These are phyloP conservation scores for Spinibarbus caldwelli DNA, from an alignment of 2,797 vertebrate genomes.

Conservation along the genomic window DNA sequence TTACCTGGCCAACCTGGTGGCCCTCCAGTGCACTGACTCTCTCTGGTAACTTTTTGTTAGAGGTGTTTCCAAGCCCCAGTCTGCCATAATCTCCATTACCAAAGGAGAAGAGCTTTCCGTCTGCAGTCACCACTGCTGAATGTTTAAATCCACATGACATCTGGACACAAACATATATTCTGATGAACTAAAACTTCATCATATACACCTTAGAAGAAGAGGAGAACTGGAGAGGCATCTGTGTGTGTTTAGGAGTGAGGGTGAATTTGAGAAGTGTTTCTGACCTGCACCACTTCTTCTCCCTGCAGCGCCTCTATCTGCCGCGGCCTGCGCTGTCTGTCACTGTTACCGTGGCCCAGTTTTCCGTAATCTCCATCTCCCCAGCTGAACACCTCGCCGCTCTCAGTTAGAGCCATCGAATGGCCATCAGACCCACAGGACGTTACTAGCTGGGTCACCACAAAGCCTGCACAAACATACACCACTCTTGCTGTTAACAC, in stretches of 20 bases:
- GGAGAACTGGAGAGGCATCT: neutral
- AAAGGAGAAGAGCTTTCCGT: constrained; percentile 84
- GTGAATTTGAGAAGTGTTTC: constrained; percentile 14
- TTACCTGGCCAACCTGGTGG: constrained; percentile 81
- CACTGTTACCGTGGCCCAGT: constrained; percentile 84
- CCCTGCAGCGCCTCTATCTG: constrained; percentile 84
- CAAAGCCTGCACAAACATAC: constrained; percentile 72
- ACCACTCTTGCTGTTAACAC: neutral
- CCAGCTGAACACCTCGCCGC: constrained; percentile 86
- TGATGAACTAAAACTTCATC: neutral
- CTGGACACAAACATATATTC: constrained; percentile 56
- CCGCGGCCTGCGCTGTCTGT: constrained; percentile 82
- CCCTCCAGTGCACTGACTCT: constrained; percentile 80
- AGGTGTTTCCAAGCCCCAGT: constrained; percentile 82
- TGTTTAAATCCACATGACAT: constrained; percentile 84
- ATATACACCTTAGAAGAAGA: neutral
- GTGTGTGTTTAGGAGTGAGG: neutral
- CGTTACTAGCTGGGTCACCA: constrained; percentile 82
- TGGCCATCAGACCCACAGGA: constrained; percentile 85
- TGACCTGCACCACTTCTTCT: constrained; percentile 82
- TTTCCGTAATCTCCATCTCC: constrained; percentile 86
- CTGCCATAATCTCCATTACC: constrained; percentile 85
- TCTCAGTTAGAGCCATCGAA: constrained; percentile 84
- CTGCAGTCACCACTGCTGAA: constrained; percentile 81
- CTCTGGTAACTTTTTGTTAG: constrained; percentile 84